Conservation (phyloP, 2,888 invertebrate species). For the Drosophila stalkeri region DNA sequence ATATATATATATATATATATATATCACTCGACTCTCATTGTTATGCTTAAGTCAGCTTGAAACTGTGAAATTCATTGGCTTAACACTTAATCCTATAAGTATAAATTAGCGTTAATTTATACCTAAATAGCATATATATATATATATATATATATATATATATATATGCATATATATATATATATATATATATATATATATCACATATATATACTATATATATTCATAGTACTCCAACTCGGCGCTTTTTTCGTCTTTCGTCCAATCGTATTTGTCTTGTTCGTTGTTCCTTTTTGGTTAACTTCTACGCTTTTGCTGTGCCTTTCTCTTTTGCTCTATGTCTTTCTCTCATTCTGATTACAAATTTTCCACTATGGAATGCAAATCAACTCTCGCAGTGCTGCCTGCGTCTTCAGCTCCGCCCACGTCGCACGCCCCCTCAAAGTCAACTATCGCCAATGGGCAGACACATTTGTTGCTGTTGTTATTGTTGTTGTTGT, state of each 20-base stretch:
- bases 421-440: conserved; percentile 40
- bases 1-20: neutral
- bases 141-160: neutral
- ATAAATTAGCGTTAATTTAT: conserved; percentile 10
- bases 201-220: neutral
- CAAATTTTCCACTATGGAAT: conserved; percentile 23
- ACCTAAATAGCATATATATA: conserved; percentile 2
- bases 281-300: conserved; percentile 4
- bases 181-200: neutral
- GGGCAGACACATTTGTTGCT: conserved; percentile 41
- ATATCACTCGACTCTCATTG: conserved; percentile 13
- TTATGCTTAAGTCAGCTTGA: neutral
- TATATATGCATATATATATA: neutral
- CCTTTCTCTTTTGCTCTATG: conserved; percentile 33
- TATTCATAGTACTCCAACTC: neutral
- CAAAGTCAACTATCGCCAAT: conserved; percentile 35
- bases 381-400: conserved; percentile 18
- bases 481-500: conserved; percentile 20
- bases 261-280: conserved; percentile 2
- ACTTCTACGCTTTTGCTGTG: neutral
- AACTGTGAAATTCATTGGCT: conserved; percentile 6
- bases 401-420: conserved; percentile 43
- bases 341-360: conserved; percentile 12
- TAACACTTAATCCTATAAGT: conserved; percentile 3
- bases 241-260: neutral